phyloP scores from a whole-genome alignment of 2,888 invertebrate genomes.

The Sericinus montela region DNA sequence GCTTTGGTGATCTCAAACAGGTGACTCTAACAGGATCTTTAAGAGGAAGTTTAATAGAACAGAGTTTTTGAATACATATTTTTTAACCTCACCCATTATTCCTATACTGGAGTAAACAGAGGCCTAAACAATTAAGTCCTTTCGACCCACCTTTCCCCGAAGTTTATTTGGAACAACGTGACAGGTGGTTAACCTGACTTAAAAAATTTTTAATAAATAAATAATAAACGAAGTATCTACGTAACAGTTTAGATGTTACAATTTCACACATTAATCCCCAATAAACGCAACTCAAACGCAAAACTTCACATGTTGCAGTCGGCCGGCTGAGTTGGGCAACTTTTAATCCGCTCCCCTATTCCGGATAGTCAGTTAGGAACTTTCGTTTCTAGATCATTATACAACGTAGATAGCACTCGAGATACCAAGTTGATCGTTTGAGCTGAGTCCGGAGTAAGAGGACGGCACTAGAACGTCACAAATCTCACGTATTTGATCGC shows the following conservation, averaged over 20 bases:
- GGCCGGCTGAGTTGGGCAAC: constrained; percentile 25
- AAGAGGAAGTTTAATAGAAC: too few species aligned
- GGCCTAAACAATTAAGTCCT: too few species aligned
- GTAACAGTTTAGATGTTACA: constrained; percentile 6
- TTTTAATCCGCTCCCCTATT: constrained; percentile 35
- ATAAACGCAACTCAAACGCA: constrained; percentile 27
- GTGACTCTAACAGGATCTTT: too few species aligned
- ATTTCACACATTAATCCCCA: constrained; percentile 6
- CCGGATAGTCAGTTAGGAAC: constrained; percentile 11
- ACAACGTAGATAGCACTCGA: constrained; percentile 16
- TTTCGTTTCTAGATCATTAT: constrained; percentile 17
- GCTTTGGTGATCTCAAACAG: too few species aligned
- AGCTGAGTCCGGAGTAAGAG: constrained; percentile 37
- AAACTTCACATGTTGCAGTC: constrained; percentile 28
- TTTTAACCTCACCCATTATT: too few species aligned
- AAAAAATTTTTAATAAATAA: too few species aligned
- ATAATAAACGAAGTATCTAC: background rate
- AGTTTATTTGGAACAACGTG: too few species aligned
- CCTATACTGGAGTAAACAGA: too few species aligned
- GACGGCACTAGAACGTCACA: constrained; percentile 46
- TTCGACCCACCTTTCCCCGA: too few species aligned
- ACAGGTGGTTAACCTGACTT: too few species aligned
- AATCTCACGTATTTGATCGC: constrained; percentile 72
- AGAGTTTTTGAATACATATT: too few species aligned
- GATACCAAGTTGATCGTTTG: constrained; percentile 28